Conservation (phyloP, 2,888 invertebrate species). For the Osedax fenrisi region DNA sequence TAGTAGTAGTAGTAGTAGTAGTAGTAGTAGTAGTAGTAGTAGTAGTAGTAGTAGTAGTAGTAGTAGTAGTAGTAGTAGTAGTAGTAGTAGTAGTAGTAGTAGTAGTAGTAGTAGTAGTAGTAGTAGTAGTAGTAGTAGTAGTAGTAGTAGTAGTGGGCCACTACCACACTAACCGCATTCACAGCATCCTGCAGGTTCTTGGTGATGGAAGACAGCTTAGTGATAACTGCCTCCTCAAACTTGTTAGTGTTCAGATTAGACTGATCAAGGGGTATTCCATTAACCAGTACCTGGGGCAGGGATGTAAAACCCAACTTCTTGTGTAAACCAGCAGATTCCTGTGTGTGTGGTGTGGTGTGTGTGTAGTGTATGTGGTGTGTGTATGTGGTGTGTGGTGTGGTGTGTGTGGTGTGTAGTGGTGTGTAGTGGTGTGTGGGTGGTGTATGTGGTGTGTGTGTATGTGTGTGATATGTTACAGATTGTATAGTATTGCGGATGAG, state of each 20-base stretch:
- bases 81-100: too few species aligned
- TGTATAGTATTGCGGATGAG: too few species aligned
- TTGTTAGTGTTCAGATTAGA: conserved; percentile 59
- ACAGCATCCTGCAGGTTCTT: conserved; percentile 74
- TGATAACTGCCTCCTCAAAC: conserved; percentile 81
- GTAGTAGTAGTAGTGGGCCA: too few species aligned
- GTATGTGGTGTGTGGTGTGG: too few species aligned
- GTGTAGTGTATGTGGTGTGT: too few species aligned
- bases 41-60: conserved; percentile 2
- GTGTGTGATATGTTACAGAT: too few species aligned
- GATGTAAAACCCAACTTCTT: conserved; percentile 48
- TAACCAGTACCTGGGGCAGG: conserved; percentile 67
- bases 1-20: not conserved
- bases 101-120: too few species aligned
- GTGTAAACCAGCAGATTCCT: conserved; percentile 45
- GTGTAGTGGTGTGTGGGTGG: too few species aligned
- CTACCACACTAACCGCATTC: conserved; percentile 56
- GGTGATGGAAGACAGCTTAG: conserved; percentile 75
- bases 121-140: too few species aligned
- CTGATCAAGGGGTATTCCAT: conserved; percentile 74
- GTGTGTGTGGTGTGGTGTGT: too few species aligned
- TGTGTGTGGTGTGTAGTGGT: too few species aligned
- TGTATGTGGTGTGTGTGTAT: too few species aligned
- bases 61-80: conserved; percentile 2
- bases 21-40: conserved; percentile 9